phyloP scores from a whole-genome alignment of 2,888 invertebrate genomes.

The Stratiomys singularior region DNA sequence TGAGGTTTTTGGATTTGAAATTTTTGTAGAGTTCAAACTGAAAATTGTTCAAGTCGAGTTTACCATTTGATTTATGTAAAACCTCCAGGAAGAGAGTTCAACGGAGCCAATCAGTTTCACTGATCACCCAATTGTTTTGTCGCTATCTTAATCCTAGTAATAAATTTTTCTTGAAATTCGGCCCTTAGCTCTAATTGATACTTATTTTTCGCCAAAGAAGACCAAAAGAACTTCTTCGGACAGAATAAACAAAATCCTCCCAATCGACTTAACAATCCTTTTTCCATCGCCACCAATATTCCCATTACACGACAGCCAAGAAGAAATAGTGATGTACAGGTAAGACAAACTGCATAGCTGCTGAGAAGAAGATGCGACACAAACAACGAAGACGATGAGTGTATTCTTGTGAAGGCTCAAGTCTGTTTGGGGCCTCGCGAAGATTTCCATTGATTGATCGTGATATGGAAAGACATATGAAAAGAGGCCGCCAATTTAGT shows the following conservation, averaged over 20 bases:
- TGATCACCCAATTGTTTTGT: too few species aligned
- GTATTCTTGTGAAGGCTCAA: not conserved
- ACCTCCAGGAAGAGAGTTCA: too few species aligned
- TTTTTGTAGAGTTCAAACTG: too few species aligned
- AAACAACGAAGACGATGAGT: conserved; percentile 2
- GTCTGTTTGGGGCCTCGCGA: conserved; percentile 1
- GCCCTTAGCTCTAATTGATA: too few species aligned
- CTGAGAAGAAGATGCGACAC: conserved; percentile 13
- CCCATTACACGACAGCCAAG: conserved; percentile 28
- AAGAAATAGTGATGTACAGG: conserved; percentile 13
- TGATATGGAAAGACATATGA: conserved; percentile 55
- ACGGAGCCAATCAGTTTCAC: too few species aligned
- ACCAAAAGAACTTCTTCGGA: not conserved
- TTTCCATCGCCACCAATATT: too few species aligned
- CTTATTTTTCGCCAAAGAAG: not conserved
- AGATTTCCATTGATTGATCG: conserved; percentile 56
- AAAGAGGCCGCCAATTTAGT: conserved; percentile 55
- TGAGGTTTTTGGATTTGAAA: too few species aligned
- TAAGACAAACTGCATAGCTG: conserved; percentile 18
- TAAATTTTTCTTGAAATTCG: too few species aligned
- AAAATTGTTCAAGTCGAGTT: too few species aligned
- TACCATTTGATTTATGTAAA: too few species aligned
- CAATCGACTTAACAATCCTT: not conserved
- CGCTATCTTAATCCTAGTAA: too few species aligned
- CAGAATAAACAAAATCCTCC: not conserved